phyloP scores from a whole-genome alignment of 2,888 invertebrate genomes.

The Ferdinandea cuprea region DNA sequence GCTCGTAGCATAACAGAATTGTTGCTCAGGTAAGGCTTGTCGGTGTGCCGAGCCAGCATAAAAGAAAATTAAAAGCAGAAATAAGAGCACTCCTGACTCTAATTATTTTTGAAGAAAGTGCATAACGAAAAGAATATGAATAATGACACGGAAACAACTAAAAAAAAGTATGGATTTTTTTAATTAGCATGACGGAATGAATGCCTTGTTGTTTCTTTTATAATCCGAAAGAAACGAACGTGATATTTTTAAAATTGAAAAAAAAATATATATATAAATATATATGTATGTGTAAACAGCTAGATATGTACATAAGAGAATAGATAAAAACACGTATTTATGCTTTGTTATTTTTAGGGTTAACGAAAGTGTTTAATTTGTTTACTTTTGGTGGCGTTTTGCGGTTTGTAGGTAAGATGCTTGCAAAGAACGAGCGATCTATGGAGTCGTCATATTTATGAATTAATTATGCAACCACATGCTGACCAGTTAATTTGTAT shows the following conservation, averaged over 20 bases:
- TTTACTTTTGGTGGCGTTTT: no score
- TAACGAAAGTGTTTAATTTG: no score
- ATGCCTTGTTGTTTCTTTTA: background rate
- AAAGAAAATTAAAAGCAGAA: background rate
- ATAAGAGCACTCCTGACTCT: background rate
- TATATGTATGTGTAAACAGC: background rate
- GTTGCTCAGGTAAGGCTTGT: background rate
- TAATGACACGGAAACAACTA: slow-evolving; percentile 11
- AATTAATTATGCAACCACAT: no score
- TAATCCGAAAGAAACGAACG: background rate
- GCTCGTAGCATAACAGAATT: background rate
- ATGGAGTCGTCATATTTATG: no score
- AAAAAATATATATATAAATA: background rate
- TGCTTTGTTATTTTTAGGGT: no score
- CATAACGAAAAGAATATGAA: slow-evolving; percentile 12
- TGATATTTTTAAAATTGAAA: background rate
- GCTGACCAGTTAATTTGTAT: no score
- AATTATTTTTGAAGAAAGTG: slow-evolving; percentile 15
- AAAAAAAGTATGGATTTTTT: slow-evolving; percentile 7
- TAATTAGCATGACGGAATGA: slow-evolving; percentile 2
- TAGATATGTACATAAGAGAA: no score
- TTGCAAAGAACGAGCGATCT: no score
- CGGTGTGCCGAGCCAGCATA: background rate
- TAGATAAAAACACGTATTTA: no score
- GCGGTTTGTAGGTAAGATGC: no score